A percentile compares a stretch with the other conserved stretches of the same genome.
phyloP scores from a whole-genome alignment of 1,140 invertebrate species.

The Dendroctonus ponderosae region DNA sequence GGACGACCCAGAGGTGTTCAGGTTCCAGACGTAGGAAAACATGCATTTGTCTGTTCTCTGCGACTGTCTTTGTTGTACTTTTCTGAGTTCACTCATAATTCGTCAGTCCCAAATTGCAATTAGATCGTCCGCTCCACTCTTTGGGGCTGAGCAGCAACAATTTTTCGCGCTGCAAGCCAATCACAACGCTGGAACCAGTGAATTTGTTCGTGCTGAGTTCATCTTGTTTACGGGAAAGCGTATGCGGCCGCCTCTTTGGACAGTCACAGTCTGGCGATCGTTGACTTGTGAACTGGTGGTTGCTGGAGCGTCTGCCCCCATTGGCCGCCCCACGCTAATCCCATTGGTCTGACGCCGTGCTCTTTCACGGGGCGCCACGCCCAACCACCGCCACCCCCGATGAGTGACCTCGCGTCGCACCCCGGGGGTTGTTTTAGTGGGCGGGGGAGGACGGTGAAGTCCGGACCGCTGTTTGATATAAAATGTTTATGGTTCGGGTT shows the following conservation, averaged over 20 bases:
- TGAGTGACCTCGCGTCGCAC: not conserved
- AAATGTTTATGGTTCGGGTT: no score
- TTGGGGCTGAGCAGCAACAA: not conserved
- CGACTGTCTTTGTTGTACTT: no score
- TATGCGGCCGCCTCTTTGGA: not conserved
- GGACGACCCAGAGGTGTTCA: no score
- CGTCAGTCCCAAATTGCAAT: no score
- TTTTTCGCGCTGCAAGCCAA: not conserved
- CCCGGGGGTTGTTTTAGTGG: not conserved
- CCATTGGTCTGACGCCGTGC: slow-evolving; percentile 46
- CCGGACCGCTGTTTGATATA: no score
- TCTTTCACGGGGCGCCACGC: slow-evolving; percentile 45
- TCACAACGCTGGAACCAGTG: not conserved
- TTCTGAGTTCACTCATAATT: no score
- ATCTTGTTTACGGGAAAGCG: not conserved
- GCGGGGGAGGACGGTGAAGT: no score
- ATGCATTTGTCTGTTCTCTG: no score
- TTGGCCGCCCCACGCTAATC: slow-evolving; percentile 46
- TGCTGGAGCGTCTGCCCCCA: slow-evolving; percentile 39
- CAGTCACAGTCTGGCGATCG: slow-evolving; percentile 8
- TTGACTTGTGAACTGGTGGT: slow-evolving; percentile 40
- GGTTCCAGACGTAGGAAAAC: no score
- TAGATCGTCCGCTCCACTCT: not conserved
- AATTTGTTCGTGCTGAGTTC: not conserved
- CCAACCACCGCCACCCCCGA: slow-evolving; percentile 6